phyloP scores from a whole-genome alignment of 2,797 vertebrate species.

The Picus viridis region DNA sequence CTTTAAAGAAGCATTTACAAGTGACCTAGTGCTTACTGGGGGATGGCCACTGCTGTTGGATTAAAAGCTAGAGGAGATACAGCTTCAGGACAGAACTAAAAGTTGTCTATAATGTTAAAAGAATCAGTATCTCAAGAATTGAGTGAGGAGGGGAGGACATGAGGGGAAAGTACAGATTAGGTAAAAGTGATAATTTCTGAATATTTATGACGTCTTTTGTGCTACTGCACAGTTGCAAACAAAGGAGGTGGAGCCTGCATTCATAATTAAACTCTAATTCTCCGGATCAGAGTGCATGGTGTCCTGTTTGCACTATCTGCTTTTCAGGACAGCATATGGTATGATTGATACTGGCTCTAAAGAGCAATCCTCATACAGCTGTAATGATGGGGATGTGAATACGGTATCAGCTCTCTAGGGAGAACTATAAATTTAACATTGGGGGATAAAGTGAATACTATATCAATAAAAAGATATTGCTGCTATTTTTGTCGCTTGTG shows the following conservation, averaged over 20 bases:
- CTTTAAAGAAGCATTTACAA: conserved; percentile 59
- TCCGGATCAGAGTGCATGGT: background rate
- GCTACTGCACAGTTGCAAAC: background rate
- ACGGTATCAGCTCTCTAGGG: background rate
- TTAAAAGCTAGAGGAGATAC: conserved; percentile 41
- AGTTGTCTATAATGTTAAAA: conserved; percentile 30
- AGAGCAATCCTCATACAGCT: background rate
- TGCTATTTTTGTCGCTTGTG: conserved; percentile 21
- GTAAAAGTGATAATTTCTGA: conserved; percentile 8
- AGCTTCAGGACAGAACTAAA: conserved; percentile 32
- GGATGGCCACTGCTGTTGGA: conserved; percentile 31
- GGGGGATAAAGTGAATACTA: conserved; percentile 22
- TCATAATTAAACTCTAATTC: conserved; percentile 27
- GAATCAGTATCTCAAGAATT: conserved; percentile 7
- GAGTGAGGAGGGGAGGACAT: no score
- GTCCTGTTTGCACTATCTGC: background rate
- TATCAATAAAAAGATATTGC: conserved; percentile 65
- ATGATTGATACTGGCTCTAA: conserved; percentile 15
- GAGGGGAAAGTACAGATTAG: background rate
- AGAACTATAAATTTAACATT: conserved; percentile 12
- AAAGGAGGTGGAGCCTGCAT: conserved; percentile 18
- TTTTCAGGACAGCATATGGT: conserved; percentile 4
- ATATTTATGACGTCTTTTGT: conserved; percentile 50
- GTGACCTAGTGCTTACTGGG: conserved; percentile 12
- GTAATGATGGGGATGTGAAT: conserved; percentile 11